Conservation (phyloP, 2,797 vertebrate species). For the Pempheris klunzingeri region DNA sequence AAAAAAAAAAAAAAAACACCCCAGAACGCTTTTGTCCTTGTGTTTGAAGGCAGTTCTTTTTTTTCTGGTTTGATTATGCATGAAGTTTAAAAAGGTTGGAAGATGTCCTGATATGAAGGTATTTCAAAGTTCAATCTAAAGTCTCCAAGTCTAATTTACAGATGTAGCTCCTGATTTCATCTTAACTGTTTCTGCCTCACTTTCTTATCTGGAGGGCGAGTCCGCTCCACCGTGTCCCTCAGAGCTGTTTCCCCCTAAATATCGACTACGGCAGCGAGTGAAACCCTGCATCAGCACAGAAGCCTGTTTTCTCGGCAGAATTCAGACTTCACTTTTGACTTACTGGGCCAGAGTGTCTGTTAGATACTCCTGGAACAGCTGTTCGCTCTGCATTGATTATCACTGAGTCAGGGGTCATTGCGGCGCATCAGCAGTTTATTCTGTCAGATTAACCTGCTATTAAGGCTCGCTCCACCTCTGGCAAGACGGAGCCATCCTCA, state of each 20-base stretch:
- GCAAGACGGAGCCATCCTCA: neutral
- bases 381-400: slow-evolving; percentile 48
- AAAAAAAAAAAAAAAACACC: too few relatives aligned
- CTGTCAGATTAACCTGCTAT: slow-evolving; percentile 55
- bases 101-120: neutral
- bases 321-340: neutral
- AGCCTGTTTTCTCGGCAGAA: neutral
- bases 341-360: slow-evolving; percentile 20
- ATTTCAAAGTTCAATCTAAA: slow-evolving; percentile 30
- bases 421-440: slow-evolving; percentile 33
- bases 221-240: neutral
- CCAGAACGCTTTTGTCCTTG: slow-evolving; percentile 29
- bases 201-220: neutral
- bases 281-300: neutral
- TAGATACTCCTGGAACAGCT: slow-evolving; percentile 23
- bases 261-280: neutral
- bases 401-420: slow-evolving; percentile 29
- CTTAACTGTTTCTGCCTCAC: neutral
- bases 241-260: neutral
- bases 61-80: slow-evolving; percentile 19
- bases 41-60: slow-evolving; percentile 14
- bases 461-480: neutral
- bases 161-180: neutral
- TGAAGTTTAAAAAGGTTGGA: neutral
- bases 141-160: neutral